phyloP scores from a whole-genome alignment of 2,797 vertebrate species.

The Rhincodon typus region DNA sequence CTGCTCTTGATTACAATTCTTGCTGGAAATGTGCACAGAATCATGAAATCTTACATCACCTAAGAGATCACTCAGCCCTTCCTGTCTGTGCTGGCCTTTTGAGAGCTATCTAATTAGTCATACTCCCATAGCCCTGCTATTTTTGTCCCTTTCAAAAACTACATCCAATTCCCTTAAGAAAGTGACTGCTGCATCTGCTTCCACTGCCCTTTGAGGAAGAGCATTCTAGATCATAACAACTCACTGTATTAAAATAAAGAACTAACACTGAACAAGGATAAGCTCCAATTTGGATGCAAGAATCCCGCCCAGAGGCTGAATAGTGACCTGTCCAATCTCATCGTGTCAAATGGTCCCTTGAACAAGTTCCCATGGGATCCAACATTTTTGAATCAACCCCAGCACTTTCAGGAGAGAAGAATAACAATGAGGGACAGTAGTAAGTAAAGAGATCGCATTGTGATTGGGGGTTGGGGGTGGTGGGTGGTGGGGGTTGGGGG shows the following conservation, averaged over 20 bases:
- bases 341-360: not conserved
- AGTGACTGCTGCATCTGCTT: not conserved
- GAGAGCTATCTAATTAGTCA: not conserved
- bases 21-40: not conserved
- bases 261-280: not conserved
- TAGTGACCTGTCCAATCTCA: not conserved
- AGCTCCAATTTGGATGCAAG: not conserved
- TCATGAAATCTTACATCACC: not conserved
- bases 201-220: not conserved
- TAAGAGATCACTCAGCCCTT: not conserved
- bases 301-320: not conserved
- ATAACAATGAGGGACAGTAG: not conserved
- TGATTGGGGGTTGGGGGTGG: not conserved
- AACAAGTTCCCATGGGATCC: not conserved
- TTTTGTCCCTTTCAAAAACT: not conserved
- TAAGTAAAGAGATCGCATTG: not conserved
- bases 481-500: not conserved
- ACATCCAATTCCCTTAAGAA: not conserved
- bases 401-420: not conserved
- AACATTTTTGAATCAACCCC: not conserved
- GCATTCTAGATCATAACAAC: not conserved
- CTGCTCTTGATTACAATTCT: not conserved
- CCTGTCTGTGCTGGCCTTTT: not conserved
- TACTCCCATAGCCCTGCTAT: not conserved
- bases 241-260: not conserved